Percentiles rank a stretch among this genome's conserved stretches.
Evolutionary conservation across 2,113 vertebrate genomes (phyloP).

Genomic region (Potamarius usumacintae): DNA sequence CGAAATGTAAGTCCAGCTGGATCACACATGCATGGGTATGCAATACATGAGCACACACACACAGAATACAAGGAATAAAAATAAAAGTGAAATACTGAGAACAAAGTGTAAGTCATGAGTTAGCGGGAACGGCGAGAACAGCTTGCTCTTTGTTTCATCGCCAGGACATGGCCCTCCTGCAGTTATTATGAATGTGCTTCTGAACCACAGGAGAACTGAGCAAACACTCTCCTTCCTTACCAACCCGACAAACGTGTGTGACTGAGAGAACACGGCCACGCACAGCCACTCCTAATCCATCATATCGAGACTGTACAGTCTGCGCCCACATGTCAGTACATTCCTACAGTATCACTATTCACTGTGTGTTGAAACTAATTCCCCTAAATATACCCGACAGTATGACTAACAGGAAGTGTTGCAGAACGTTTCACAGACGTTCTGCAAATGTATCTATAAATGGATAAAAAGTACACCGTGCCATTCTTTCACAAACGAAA

Average conservation of each 20-base stretch:
- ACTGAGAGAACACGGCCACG: neutral
- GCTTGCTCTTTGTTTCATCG: slow-evolving; percentile 49
- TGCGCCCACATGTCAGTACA: neutral
- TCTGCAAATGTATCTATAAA: neutral
- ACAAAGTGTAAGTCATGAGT: slow-evolving; percentile 28
- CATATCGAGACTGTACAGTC: neutral
- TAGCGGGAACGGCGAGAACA: slow-evolving; percentile 44
- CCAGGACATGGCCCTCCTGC: slow-evolving; percentile 29
- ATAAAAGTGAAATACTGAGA: slow-evolving; percentile 28
- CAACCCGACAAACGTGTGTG: neutral
- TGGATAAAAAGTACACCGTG: neutral
- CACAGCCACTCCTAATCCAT: neutral
- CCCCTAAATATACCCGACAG: too few species aligned
- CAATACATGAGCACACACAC: neutral
- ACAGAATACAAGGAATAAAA: slow-evolving; percentile 5
- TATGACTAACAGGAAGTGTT: neutral
- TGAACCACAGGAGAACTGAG: slow-evolving; percentile 44
- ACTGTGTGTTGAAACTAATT: neutral
- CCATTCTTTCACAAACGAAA: neutral
- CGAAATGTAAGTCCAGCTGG: neutral
- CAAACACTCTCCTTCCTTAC: slow-evolving; percentile 36
- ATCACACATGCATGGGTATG: neutral
- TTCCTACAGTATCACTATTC: neutral
- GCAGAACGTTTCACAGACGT: neutral
- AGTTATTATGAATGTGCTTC: slow-evolving; percentile 35